These are phyloP conservation scores for Falco cherrug DNA, from an alignment of 2,797 vertebrate genomes.

Conservation along the genomic window DNA sequence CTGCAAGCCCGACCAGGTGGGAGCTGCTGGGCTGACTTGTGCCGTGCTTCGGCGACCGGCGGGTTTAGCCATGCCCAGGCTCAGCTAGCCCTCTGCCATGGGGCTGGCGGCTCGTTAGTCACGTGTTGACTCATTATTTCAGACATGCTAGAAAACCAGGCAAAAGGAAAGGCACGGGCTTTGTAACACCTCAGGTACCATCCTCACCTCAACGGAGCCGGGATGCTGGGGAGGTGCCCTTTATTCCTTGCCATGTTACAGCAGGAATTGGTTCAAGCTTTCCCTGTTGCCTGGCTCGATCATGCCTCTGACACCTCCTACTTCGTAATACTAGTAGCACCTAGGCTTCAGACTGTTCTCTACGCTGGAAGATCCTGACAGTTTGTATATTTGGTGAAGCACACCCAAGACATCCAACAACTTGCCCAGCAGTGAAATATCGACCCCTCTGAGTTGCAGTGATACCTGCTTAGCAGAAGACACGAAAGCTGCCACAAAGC, in stretches of 20 bases:
- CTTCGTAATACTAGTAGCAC: background rate
- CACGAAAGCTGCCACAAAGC: background rate
- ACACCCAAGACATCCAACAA: background rate
- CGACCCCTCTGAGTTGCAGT: background rate
- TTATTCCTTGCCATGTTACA: background rate
- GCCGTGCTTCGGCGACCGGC: background rate
- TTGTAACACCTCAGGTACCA: background rate
- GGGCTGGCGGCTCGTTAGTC: constrained; percentile 1
- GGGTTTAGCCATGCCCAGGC: background rate
- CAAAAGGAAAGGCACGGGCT: background rate
- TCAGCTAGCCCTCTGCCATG: background rate
- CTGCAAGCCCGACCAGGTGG: background rate
- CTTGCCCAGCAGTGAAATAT: background rate
- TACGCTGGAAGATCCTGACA: background rate
- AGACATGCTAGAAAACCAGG: background rate
- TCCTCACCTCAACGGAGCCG: background rate
- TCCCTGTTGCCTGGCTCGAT: background rate
- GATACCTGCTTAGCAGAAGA: background rate
- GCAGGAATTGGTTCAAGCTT: background rate
- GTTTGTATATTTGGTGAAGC: background rate
- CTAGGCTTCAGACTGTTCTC: background rate
- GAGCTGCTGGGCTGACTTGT: background rate
- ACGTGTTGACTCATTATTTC: constrained; percentile 16
- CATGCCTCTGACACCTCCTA: background rate
- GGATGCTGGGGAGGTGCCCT: background rate